These are phyloP conservation scores for Premnoplex brunnescens DNA, from an alignment of 2,797 vertebrate genomes.

Conservation along the genomic window DNA sequence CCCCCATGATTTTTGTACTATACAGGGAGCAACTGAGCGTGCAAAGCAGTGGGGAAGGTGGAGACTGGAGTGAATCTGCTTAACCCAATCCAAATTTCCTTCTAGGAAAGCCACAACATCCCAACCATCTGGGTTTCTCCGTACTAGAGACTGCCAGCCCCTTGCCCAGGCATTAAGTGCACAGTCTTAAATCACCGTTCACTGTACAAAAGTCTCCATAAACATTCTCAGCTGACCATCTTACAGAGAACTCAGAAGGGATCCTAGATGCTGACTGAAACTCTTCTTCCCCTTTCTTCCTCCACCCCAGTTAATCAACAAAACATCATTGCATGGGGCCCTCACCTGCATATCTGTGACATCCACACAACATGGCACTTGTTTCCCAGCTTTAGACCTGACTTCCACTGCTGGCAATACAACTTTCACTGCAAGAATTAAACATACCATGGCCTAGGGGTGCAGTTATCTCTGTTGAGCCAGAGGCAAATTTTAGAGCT, in stretches of 20 bases:
- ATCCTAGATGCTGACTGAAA: background rate
- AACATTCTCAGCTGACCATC: background rate
- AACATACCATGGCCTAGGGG: background rate
- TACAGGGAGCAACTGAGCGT: background rate
- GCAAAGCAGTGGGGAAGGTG: background rate
- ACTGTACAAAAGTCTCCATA: background rate
- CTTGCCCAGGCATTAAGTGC: background rate
- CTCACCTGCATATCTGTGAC: background rate
- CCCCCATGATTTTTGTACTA: background rate
- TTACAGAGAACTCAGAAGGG: background rate
- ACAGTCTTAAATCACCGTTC: background rate
- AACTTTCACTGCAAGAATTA: background rate
- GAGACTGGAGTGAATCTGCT: background rate
- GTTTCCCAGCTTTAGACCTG: background rate
- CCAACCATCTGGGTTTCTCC: background rate
- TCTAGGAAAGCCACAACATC: background rate
- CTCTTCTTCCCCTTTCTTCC: background rate
- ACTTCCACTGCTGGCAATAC: background rate
- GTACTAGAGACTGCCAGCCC: background rate
- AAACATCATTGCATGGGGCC: background rate
- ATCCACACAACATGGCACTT: background rate
- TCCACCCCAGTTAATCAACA: background rate
- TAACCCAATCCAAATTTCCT: background rate
- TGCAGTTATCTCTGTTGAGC: background rate
- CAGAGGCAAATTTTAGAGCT: background rate